phyloP scores from a whole-genome alignment of 2,888 invertebrate genomes.

The Andrena haemorrhoa region DNA sequence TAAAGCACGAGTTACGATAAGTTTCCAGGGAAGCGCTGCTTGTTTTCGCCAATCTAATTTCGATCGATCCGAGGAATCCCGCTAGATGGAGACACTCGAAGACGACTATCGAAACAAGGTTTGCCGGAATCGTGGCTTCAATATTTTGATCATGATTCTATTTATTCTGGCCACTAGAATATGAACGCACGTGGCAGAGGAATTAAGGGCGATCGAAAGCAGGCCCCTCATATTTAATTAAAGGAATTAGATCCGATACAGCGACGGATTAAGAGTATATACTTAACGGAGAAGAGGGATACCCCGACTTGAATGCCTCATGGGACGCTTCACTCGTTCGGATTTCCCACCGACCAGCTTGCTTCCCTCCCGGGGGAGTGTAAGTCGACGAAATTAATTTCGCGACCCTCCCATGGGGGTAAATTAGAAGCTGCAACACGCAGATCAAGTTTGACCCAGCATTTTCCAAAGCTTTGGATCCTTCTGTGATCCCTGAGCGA shows the following conservation, averaged over 20 bases:
- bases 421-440: conserved; percentile 62
- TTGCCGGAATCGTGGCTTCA: neutral
- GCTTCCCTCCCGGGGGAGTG: conserved; percentile 47
- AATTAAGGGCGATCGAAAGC: conserved; percentile 34
- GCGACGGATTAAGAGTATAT: conserved; percentile 52
- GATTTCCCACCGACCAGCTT: conserved; percentile 67
- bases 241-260: conserved; percentile 61
- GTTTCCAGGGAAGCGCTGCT: neutral
- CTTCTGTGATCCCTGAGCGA: neutral
- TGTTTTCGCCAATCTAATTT: conserved; percentile 32
- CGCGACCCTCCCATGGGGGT: conserved; percentile 56
- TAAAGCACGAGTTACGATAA: neutral
- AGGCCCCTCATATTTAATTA: conserved; percentile 65
- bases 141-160: too few species aligned
- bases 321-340: conserved; percentile 65
- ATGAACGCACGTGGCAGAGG: neutral
- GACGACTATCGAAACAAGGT: neutral
- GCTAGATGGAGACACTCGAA: neutral
- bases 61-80: neutral
- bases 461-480: conserved; percentile 3
- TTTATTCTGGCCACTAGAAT: too few species aligned
- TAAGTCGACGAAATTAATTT: conserved; percentile 68
- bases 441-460: conserved; percentile 13
- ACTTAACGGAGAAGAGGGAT: conserved; percentile 17
- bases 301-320: conserved; percentile 54